These are phyloP conservation scores for Linnaemya tessellans DNA, from an alignment of 2,888 invertebrate genomes.

Conservation along the genomic window DNA sequence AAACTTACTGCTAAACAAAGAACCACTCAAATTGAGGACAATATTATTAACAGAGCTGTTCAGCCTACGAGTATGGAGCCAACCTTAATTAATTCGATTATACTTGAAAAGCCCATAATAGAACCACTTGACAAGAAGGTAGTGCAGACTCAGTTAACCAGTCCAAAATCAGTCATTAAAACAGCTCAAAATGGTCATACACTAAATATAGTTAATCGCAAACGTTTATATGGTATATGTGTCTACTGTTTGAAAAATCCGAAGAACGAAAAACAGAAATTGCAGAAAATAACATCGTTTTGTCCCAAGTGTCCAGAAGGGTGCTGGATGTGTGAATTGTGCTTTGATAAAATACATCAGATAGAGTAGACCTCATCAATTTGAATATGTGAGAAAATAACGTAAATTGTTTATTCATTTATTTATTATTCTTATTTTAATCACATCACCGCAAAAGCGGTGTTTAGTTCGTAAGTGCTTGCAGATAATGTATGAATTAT, in stretches of 20 bases:
- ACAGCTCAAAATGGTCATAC: constrained; percentile 78
- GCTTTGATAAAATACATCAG: constrained; percentile 77
- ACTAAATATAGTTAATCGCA: constrained; percentile 79
- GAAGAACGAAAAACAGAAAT: constrained; percentile 64
- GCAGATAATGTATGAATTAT: no score
- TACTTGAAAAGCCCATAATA: constrained; percentile 26
- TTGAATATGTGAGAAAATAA: background rate
- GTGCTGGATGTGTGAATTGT: constrained; percentile 82
- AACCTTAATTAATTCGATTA: constrained; percentile 34
- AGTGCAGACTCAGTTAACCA: constrained; percentile 69
- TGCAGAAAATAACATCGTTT: constrained; percentile 80
- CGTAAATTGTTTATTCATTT: no score
- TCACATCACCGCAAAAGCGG: no score
- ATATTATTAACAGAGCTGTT: background rate
- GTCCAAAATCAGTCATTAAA: constrained; percentile 78
- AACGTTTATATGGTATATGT: constrained; percentile 81
- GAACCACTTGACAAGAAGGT: constrained; percentile 49
- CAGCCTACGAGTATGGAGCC: background rate
- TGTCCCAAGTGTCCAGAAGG: constrained; percentile 81
- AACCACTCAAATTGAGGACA: background rate
- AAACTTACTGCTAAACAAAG: background rate
- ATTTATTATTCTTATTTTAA: background rate
- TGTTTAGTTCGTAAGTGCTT: no score
- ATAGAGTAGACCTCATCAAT: background rate
- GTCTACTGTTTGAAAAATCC: constrained; percentile 80